Conservation (phyloP, 2,888 invertebrate genomes). For the Melipona beecheii region DNA sequence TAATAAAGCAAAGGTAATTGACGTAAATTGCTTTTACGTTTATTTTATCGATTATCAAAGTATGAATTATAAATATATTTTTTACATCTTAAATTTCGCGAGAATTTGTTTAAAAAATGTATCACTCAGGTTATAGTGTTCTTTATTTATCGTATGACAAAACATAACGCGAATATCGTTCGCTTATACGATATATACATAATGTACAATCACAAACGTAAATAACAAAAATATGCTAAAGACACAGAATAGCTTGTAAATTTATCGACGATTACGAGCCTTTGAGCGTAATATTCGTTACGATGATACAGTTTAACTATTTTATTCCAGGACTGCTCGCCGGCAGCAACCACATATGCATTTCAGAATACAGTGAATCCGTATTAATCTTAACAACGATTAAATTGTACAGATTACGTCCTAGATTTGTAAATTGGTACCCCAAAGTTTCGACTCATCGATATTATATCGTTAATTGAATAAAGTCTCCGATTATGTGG, state of each 20-base stretch:
- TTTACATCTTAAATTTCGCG: neutral
- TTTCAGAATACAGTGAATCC: neutral
- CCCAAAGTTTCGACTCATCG: conserved; percentile 21
- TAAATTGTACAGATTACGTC: conserved; percentile 15
- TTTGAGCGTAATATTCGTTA: conserved; percentile 13
- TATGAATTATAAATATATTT: neutral
- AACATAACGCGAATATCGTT: conserved; percentile 40
- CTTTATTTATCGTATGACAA: conserved; percentile 58
- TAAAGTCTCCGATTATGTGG: conserved; percentile 7
- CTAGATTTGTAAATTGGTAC: conserved; percentile 37
- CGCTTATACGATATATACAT: conserved; percentile 40
- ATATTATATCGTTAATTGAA: conserved; percentile 13
- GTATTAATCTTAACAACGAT: conserved; percentile 17
- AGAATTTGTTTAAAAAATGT: neutral
- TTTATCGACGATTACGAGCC: neutral
- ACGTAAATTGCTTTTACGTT: neutral
- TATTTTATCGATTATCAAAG: neutral
- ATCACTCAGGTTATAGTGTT: neutral
- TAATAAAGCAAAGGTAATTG: too few species aligned
- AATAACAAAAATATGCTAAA: conserved; percentile 37
- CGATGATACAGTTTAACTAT: neutral
- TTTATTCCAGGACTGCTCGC: conserved; percentile 11
- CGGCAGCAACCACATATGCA: conserved; percentile 17
- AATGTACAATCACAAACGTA: conserved; percentile 48
- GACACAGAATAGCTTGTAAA: conserved; percentile 18